Base-by-base conservation (phyloP, 2,888 invertebrate genomes). In the Drosophila macrospina region DNA sequence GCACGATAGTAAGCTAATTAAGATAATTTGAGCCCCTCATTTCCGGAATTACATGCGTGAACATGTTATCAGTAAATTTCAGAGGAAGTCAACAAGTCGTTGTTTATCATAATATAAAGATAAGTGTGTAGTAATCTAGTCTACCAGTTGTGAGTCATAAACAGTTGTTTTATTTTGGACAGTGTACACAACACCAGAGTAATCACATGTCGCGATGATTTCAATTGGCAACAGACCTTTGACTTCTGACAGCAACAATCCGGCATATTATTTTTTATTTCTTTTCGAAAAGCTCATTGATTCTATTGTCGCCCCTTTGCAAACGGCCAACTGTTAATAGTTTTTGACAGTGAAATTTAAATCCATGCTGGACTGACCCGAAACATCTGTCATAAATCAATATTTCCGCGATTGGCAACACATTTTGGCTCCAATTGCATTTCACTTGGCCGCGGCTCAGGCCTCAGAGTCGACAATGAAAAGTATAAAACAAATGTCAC, bases 351-450 rank as follows among this genome's bases (percentile, higher is more conserved):
- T 42, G 63, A 62, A 69, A 77, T 66, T 70, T 63, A 66, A 78
- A 64, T 66, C 50, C 70, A 44, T 70, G 65, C 71, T 56, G 67
- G 41, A 67, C 15, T 44, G 26, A 37, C 51, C 55, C 44, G 65
- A 69, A 78, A 72, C 70, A 70, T 73, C 69, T 74, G 79, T 65
- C 74, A 81, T 86, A 83, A 81, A 84, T 84, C 84, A 84, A 84
- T 84, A 81, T 74, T 63, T 50, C 11, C 54, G 48, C 60, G 36
- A 39, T 50, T 45, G 59, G 51, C 55, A 55, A 62, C 56, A 32
- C 28, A 8, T 28, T 28, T 28, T 28, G 28, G 42, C 65, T 64
- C 47, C 62, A 69, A 41, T 62, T 47, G 34, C 57, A 62, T 45
- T 64, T 55, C 55, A 50, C 15, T 57, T 41, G 36, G 52, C 50